A percentile compares a stretch with the other conserved stretches of the same genome.
These are phyloP conservation scores for Labroides dimidiatus DNA, from an alignment of 2,797 vertebrate genomes.

Conservation along the genomic window DNA sequence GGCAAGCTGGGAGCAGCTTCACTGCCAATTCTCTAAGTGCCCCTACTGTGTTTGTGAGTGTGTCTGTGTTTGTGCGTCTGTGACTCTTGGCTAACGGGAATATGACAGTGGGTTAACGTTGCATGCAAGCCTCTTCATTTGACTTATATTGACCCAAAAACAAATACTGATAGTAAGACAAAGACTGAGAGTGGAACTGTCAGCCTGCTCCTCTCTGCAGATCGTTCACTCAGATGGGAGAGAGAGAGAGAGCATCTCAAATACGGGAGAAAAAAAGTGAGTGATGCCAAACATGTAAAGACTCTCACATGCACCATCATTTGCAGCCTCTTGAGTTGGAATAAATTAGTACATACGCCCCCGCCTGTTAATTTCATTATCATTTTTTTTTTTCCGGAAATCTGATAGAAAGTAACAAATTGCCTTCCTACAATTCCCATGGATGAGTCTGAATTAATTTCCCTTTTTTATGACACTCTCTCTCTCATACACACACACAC, in stretches of 20 bases:
- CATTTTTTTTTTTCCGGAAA: constrained; percentile 32
- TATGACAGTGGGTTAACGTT: constrained; percentile 45
- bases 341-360: constrained; percentile 38
- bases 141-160: constrained; percentile 17
- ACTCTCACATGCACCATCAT: constrained; percentile 4
- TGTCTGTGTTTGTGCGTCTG: constrained; percentile 26
- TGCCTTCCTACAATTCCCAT: constrained; percentile 27
- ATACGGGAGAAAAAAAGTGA: constrained; percentile 2
- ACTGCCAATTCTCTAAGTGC: constrained; percentile 62
- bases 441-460: constrained; percentile 47
- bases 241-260: constrained; percentile 12
- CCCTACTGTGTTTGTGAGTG: constrained; percentile 35
- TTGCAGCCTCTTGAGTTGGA: constrained; percentile 32
- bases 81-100: constrained; percentile 49
- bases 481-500: not conserved
- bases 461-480: constrained; percentile 1
- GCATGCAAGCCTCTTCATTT: constrained; percentile 50
- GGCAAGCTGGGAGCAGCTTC: constrained; percentile 65
- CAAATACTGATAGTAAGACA: constrained; percentile 24
- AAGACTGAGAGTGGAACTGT: not conserved
- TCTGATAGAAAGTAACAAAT: constrained; percentile 48
- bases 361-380: constrained; percentile 42
- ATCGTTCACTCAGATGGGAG: constrained; percentile 9
- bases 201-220: not conserved
- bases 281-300: constrained; percentile 7